These are phyloP conservation scores for Rhinophrynus dorsalis DNA, from an alignment of 2,797 vertebrate genomes.

Conservation along the genomic window DNA sequence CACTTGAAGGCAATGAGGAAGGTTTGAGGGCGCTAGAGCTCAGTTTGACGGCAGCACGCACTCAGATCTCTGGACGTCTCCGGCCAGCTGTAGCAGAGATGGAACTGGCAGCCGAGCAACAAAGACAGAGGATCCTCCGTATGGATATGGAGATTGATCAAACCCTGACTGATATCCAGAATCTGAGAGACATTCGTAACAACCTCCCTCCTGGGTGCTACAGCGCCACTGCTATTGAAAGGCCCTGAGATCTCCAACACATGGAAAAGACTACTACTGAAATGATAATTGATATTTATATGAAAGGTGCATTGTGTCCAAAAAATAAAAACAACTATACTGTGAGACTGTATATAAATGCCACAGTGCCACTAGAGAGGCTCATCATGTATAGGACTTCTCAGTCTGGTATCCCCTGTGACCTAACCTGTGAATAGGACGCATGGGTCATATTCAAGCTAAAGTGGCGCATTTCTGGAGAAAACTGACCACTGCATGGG, in stretches of 20 bases:
- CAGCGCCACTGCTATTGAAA: constrained; percentile 76
- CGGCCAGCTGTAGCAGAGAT: constrained; percentile 69
- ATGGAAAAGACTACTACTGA: background rate
- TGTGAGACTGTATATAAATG: no score
- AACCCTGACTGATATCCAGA: constrained; percentile 79
- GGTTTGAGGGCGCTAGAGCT: constrained; percentile 71
- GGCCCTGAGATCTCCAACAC: constrained; percentile 61
- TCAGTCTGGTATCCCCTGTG: no score
- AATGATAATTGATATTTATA: no score
- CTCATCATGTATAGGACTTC: no score
- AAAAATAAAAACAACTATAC: no score
- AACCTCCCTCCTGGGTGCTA: constrained; percentile 80
- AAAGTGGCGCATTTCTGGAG: no score
- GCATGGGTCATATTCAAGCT: no score
- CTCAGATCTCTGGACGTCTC: constrained; percentile 65
- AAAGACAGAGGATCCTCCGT: constrained; percentile 58
- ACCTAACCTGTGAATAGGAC: no score
- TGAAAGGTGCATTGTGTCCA: no score
- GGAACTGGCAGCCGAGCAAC: constrained; percentile 64
- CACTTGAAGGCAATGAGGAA: constrained; percentile 66
- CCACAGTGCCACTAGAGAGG: no score
- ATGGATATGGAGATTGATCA: constrained; percentile 75
- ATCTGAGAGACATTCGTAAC: constrained; percentile 79
- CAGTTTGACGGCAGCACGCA: constrained; percentile 66
- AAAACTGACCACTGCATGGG: no score